These are phyloP conservation scores for Rhingia campestris DNA, from an alignment of 2,888 invertebrate genomes.

Conservation along the genomic window DNA sequence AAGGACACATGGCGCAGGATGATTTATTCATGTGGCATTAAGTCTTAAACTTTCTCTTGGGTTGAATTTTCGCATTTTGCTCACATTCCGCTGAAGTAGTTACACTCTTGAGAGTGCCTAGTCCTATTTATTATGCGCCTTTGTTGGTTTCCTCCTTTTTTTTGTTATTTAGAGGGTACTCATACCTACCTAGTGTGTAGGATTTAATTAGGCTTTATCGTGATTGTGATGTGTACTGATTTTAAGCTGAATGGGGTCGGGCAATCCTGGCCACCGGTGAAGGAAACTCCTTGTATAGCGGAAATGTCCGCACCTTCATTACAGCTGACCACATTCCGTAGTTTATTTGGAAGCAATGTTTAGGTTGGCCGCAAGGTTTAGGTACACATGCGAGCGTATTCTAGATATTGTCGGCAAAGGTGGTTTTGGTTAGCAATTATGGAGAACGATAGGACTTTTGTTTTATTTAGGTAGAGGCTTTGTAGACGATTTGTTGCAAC, in stretches of 20 bases:
- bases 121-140: slow-evolving; percentile 38
- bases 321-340: slow-evolving; percentile 23
- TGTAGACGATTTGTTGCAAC: slow-evolving; percentile 1
- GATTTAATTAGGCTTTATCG: slow-evolving; percentile 42
- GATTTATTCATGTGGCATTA: slow-evolving; percentile 68
- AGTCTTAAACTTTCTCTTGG: slow-evolving; percentile 48
- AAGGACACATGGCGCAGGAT: slow-evolving; percentile 46
- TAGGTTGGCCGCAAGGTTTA: slow-evolving; percentile 16
- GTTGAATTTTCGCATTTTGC: slow-evolving; percentile 47
- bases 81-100: slow-evolving; percentile 32
- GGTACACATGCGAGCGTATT: not conserved
- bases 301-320: slow-evolving; percentile 26
- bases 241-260: not conserved
- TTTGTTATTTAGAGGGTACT: slow-evolving; percentile 21
- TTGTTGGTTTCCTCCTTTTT: slow-evolving; percentile 13
- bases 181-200: slow-evolving; percentile 18
- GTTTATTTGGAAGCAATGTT: slow-evolving; percentile 25
- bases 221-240: slow-evolving; percentile 29
- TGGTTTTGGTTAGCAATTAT: slow-evolving; percentile 33
- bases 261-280: not conserved
- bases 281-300: slow-evolving; percentile 4
- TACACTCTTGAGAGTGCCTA: slow-evolving; percentile 29
- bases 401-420: not conserved
- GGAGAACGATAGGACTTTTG: slow-evolving; percentile 28
- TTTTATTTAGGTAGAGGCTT: not conserved